phyloP scores from a whole-genome alignment of 2,113 vertebrate species.

The Hemiscyllium ocellatum region DNA sequence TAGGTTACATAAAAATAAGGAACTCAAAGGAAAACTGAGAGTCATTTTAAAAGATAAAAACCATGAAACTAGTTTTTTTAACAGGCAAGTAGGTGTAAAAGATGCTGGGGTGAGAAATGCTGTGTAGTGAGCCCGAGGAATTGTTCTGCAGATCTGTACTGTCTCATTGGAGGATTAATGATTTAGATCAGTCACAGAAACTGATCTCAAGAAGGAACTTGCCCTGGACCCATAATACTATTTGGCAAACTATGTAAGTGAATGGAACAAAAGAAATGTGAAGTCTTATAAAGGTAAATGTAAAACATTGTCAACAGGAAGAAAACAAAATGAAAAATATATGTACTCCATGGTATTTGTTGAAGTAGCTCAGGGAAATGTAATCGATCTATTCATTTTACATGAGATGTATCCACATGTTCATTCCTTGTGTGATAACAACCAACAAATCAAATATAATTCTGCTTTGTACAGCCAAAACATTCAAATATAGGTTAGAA shows the following conservation, averaged over 20 bases:
- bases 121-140: too few relatives aligned
- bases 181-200: too few relatives aligned
- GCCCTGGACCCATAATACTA: too few relatives aligned
- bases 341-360: not conserved
- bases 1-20: not conserved
- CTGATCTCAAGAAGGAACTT: too few relatives aligned
- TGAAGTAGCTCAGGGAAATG: not conserved
- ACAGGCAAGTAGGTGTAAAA: too few relatives aligned
- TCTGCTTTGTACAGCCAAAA: not conserved
- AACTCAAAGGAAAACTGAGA: not conserved
- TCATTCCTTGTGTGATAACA: not conserved
- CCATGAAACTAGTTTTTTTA: not conserved
- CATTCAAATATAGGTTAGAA: not conserved
- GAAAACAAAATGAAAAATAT: not conserved
- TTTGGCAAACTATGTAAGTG: too few relatives aligned
- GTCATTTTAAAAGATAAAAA: not conserved
- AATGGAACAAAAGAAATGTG: not conserved
- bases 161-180: too few relatives aligned
- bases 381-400: not conserved
- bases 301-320: not conserved
- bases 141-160: too few relatives aligned
- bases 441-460: not conserved
- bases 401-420: not conserved
- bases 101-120: too few relatives aligned
- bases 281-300: not conserved